Evolutionary conservation across 2,797 vertebrate genomes (phyloP), one percentile per base, ranked within the genome.

Genomic region (Echiichthys vipera): DNA sequence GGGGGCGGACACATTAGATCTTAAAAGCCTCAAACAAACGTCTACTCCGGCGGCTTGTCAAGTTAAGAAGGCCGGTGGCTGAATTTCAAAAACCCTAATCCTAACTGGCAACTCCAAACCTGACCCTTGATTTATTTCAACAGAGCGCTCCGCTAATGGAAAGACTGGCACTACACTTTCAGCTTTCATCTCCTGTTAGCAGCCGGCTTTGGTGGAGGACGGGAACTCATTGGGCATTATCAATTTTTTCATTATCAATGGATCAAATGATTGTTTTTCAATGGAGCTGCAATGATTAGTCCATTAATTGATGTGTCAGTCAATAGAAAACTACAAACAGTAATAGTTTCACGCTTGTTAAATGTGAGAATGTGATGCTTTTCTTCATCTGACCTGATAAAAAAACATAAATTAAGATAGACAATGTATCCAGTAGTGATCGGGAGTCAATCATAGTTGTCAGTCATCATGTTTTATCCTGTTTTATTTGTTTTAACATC

Each of bases 71-170:
- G 27, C 68, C 53, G 53, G 64, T 45, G 12, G 53, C 70, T 47
- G 65, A 77, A 83, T 77, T 64, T 68, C n/a, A 70, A 80, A 80
- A 25, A 49, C 64, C 53, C 51, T 77, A 78, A 88, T 83, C 76
- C 78, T 71, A 77, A 80, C 46, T 74, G 80, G 71, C 62, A 85
- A 72, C 49, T 73, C 27, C 59, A 73, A 65, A 79, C 64, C 54
- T 61, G 71, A 84, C 54, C 68, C 58, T 42, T 65, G 45, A 43
- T 81, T 80, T 64, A 79, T 71, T 66, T 68, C 71, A 49, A 63
- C 68, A 30, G 55, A 59, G 45, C 51, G 42, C 29, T 47, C 20
- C 2, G 8, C 57, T 55, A 53, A 63, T 68, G 50, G 45, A 62
- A 50, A 71, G 34, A 53, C 55, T 50, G 11, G 40, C 49, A 57